Conservation (phyloP, 92 coral and sea anemone species). For the Isaurus tuberculatus region DNA sequence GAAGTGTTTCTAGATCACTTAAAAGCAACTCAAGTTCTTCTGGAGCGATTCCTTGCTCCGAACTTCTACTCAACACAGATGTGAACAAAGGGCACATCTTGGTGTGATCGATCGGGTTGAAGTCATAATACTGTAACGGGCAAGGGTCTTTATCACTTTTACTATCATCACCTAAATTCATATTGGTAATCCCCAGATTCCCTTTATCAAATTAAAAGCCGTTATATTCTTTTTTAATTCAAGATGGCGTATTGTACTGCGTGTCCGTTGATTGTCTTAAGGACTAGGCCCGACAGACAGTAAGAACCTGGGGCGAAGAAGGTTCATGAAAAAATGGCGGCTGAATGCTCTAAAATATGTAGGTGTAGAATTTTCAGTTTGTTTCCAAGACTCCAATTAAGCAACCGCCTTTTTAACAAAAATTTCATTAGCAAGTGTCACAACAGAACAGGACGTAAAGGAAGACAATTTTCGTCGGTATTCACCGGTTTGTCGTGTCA, state of each 20-base stretch:
- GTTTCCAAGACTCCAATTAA: not conserved
- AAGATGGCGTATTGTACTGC: constrained; percentile 31
- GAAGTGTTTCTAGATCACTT: constrained; percentile 96
- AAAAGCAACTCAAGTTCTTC: constrained; percentile 92
- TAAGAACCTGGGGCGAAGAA: not conserved
- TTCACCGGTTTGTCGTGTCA: not conserved
- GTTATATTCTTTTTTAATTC: not conserved
- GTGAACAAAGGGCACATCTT: constrained; percentile 94
- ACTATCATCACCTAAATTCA: constrained; percentile 68
- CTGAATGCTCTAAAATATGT: not conserved
- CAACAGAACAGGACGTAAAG: not conserved
- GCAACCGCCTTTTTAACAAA: not conserved
- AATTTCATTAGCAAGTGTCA: not conserved
- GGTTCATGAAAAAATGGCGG: not conserved
- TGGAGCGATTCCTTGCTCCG: constrained; percentile 83
- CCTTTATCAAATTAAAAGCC: not conserved
- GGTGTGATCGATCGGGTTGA: constrained; percentile 87
- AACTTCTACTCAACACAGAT: constrained; percentile 75
- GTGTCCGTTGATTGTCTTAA: not conserved
- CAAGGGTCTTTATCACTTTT: constrained; percentile 94
- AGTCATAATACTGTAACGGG: constrained; percentile 93
- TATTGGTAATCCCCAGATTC: not conserved
- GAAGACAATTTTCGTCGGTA: not conserved
- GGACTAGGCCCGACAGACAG: constrained; percentile 7
- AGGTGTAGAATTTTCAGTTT: not conserved